Evolutionary conservation across 1,140 invertebrate species (phyloP), one percentile per base, ranked within the genome.

Genomic region (Paraescarpia echinospica): DNA sequence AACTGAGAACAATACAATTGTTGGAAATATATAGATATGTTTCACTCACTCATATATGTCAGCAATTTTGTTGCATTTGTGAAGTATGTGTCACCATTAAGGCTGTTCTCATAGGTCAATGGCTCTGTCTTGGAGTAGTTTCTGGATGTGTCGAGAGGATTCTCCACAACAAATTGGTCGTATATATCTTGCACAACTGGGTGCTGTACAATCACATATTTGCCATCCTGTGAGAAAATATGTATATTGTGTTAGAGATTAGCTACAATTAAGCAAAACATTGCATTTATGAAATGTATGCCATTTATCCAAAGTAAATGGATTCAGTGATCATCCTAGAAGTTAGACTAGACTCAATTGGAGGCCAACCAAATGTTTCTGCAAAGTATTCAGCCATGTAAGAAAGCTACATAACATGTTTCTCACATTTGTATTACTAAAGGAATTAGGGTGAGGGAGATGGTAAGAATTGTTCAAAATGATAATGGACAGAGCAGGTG

Each of bases 171-270:
- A 77, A 77, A 77, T 18, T 77, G 59, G 59, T 77, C 59, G 4
- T 77, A 77, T 18, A 77, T 77, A 27, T 77, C 59, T 77, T 77
- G 59, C 59, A 77, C 22, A 12, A 77, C 59, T 77, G 59, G 59
- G 22, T 77, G 59, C 22, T 77, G 59, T 90, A 90, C 89, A 90
- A 93, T 95, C 95, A 95, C 92, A 95, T 94, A 0, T 95, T 93
- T 89, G 95, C 94, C n/a, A 95, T 91, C 1, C 93, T 94, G 12
- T 41, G 41, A 41, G 41, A 41, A 41, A 41, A 41, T 12, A 41
- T 12, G 12, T 12, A 41, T 4, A n/a, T n/a, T n/a, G n/a, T n/a
- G n/a, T n/a, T n/a, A n/a, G n/a, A n/a, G n/a, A n/a, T n/a, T n/a
- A 41, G 41, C 4, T 41, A 41, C 4, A 41, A 41, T 41, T 41